Base-by-base conservation (phyloP, 2,113 vertebrate genomes). In the Bujurquina vittata region DNA sequence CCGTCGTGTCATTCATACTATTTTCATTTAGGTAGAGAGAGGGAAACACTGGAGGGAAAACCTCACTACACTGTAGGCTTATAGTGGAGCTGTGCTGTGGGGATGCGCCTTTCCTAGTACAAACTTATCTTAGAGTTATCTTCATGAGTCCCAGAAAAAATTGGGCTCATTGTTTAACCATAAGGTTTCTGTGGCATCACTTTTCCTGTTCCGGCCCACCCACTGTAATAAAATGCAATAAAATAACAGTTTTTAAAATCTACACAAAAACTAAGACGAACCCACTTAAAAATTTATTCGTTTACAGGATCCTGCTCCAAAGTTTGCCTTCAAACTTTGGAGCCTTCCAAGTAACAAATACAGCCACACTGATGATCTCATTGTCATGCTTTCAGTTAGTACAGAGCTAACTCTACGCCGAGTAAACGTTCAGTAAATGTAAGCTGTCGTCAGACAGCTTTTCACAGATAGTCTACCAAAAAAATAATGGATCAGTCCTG, bases 21-120 rank as follows among this genome's bases (percentile, higher is more conserved):
- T 5, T 86, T 52, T 88, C 73, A 29, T 80, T 69, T 18, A 79
- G 46, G 23, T 40, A 8, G 1, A 56, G 63, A 77, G 60, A 60
- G 35, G 65, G 69, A 85, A 79, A 63, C 81, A 54, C 14, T 10
- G 20, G 33, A 86, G 54, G 67, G 76, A 56, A 37, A 49, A 20
- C 17, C 87, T 80, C 57, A 22, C 33, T 56, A 1, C n/a, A 3
- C 20, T 17, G 54, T 2, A 20, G 69, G 22, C 15, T 73, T 35
- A 20, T 23, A n/a, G 23, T 11, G 61, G 3, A 31, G 23, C 20
- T 40, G 20, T 61, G 65, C 46, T 78, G 75, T 75, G 79, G 23
- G 65, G 54, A 77, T 54, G 61, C 43, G 54, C 77, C 80, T 72
- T 84, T 86, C 52, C 72, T 62, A 49, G 9, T 23, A 65, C 49